Conservation (phyloP, 2,888 invertebrate genomes). For the Plusia festucae region DNA sequence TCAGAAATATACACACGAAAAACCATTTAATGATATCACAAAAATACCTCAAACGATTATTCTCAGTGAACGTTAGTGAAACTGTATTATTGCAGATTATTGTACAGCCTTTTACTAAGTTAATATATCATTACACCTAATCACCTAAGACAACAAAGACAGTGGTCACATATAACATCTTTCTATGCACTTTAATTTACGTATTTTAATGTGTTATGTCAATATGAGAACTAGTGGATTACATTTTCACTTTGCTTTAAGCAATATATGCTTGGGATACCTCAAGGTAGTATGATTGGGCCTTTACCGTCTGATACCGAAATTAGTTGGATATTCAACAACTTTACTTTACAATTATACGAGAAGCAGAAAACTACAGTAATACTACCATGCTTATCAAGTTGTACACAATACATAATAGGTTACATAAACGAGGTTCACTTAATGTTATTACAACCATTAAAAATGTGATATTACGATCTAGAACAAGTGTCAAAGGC, state of each 20-base stretch:
- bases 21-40: background rate
- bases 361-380: background rate
- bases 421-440: no score
- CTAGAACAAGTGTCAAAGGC: no score
- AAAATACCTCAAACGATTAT: background rate
- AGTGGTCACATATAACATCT: background rate
- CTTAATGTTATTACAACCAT: background rate
- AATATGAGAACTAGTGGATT: background rate
- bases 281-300: background rate
- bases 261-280: background rate
- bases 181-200: background rate
- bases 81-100: background rate
- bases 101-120: background rate
- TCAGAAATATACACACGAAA: background rate
- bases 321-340: no score
- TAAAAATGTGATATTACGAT: no score
- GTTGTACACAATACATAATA: background rate
- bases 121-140: background rate
- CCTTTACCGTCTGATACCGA: background rate
- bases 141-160: background rate
- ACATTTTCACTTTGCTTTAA: background rate
- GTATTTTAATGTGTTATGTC: background rate
- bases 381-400: background rate
- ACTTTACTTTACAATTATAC: background rate
- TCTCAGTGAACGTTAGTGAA: background rate